Conservation (phyloP, 1,140 invertebrate species). For the Sweltsa coloradensis region DNA sequence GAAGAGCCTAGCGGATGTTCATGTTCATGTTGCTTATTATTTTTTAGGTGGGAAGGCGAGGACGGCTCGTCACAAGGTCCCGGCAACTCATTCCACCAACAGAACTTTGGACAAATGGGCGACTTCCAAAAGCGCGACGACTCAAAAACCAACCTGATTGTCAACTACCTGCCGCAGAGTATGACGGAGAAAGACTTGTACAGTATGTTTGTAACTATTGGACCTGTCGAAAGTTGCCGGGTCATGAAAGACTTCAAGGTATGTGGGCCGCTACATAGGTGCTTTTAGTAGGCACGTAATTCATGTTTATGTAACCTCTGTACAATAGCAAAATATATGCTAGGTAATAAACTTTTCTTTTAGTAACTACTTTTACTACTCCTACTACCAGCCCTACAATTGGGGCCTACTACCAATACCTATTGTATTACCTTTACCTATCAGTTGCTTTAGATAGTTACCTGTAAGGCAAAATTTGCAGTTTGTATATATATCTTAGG, state of each 20-base stretch:
- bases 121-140: slow-evolving; percentile 6
- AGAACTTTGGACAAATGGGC: not conserved
- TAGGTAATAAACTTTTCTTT: not conserved
- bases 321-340: not conserved
- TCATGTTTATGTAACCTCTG: not conserved
- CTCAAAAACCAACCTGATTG: slow-evolving; percentile 70
- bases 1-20: too few relatives aligned
- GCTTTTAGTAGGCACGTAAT: not conserved
- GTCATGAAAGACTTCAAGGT: slow-evolving; percentile 87
- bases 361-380: too few relatives aligned
- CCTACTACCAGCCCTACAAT: too few relatives aligned
- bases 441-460: too few relatives aligned
- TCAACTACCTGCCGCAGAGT: slow-evolving; percentile 91
- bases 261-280: slow-evolving; percentile 20
- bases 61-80: slow-evolving; percentile 4
- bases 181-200: slow-evolving; percentile 84
- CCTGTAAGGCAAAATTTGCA: too few relatives aligned
- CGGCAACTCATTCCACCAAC: not conserved
- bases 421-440: too few relatives aligned
- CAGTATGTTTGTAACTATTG: slow-evolving; percentile 75
- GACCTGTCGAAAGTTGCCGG: slow-evolving; percentile 75
- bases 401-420: too few relatives aligned
- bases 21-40: too few relatives aligned
- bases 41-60: slow-evolving; percentile 7
- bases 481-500: too few relatives aligned